phyloP scores from a whole-genome alignment of 2,888 invertebrate genomes.

The Drosophila conformis region DNA sequence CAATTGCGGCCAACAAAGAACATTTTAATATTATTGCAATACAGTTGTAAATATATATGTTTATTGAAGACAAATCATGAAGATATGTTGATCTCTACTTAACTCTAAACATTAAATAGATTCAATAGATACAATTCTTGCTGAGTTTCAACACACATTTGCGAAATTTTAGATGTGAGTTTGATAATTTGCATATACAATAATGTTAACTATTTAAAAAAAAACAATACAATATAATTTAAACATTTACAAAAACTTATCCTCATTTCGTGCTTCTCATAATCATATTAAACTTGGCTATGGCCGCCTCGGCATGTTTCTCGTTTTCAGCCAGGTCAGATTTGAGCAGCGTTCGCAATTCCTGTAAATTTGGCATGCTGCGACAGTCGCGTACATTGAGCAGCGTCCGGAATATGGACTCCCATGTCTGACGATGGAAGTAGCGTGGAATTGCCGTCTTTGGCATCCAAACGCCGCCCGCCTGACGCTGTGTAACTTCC shows the following conservation, averaged over 20 bases:
- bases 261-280: conserved; percentile 45
- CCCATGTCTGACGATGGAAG: conserved; percentile 91
- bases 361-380: conserved; percentile 89
- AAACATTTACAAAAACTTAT: neutral
- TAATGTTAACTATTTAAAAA: neutral
- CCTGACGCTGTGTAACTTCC: conserved; percentile 88
- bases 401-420: conserved; percentile 91
- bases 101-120: neutral
- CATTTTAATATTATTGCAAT: conserved; percentile 26
- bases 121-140: neutral
- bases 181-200: neutral
- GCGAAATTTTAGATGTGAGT: neutral
- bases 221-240: conserved; percentile 3
- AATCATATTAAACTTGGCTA: conserved; percentile 81
- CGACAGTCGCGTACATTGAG: conserved; percentile 93
- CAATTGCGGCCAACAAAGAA: conserved; percentile 50
- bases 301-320: conserved; percentile 78
- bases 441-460: conserved; percentile 85
- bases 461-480: conserved; percentile 79
- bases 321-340: conserved; percentile 82
- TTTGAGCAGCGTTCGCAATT: conserved; percentile 79
- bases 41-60: neutral
- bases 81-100: neutral
- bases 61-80: neutral
- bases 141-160: neutral